Conservation (phyloP, 1,140 invertebrate genomes). For the Gonatopus flavifemur region DNA sequence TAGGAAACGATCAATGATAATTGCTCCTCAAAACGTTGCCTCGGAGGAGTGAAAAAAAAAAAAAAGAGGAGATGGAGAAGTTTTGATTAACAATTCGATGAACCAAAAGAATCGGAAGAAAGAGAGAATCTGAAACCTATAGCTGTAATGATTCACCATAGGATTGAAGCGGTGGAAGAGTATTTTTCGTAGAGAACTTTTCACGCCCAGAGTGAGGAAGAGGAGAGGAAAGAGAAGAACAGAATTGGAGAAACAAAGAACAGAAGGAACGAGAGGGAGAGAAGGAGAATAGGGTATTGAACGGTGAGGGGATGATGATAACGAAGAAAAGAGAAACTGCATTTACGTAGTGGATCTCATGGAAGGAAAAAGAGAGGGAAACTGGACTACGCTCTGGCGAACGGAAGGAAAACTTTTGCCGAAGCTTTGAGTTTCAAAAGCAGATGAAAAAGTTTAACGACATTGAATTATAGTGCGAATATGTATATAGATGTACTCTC, state of each 20-base stretch:
- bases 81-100: slow-evolving; percentile 25
- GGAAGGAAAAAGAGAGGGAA: too few species aligned
- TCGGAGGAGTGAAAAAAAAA: slow-evolving; percentile 1
- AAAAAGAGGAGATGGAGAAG: not conserved
- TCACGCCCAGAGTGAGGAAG: not conserved
- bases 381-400: too few species aligned
- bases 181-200: slow-evolving; percentile 28
- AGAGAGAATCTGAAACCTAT: slow-evolving; percentile 22
- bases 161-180: slow-evolving; percentile 10
- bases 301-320: slow-evolving; percentile 21
- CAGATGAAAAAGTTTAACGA: slow-evolving; percentile 55
- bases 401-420: slow-evolving; percentile 46
- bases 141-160: slow-evolving; percentile 25
- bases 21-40: too few species aligned
- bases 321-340: slow-evolving; percentile 30
- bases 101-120: slow-evolving; percentile 15
- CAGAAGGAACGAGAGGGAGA: slow-evolving; percentile 14
- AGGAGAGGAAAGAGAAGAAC: not conserved
- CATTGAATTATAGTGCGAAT: slow-evolving; percentile 41
- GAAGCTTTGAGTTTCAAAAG: slow-evolving; percentile 50
- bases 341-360: slow-evolving; percentile 44
- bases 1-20: too few species aligned
- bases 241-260: not conserved
- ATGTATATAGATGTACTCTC: too few species aligned
- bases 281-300: too few species aligned